A percentile compares a stretch with the other conserved stretches of the same genome.
These are phyloP conservation scores for Pipistrellus kuhlii DNA, from an alignment of 2,797 vertebrate species.

Conservation along the genomic window DNA sequence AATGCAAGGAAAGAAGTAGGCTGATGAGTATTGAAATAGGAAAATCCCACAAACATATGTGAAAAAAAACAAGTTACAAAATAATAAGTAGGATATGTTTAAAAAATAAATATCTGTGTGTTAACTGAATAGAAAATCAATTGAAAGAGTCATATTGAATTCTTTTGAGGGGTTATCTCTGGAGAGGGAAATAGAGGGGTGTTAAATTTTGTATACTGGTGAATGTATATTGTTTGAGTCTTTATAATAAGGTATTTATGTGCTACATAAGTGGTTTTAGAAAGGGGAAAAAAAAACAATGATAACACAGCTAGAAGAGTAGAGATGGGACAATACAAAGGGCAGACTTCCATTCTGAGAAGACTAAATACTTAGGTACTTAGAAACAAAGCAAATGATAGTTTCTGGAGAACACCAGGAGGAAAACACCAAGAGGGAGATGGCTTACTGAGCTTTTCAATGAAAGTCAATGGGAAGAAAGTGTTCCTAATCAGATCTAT, in stretches of 20 bases:
- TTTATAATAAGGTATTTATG: slow-evolving; percentile 30
- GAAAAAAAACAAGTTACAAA: slow-evolving; percentile 46
- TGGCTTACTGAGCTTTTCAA: slow-evolving; percentile 18
- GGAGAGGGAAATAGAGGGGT: neutral
- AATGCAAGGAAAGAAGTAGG: slow-evolving; percentile 23
- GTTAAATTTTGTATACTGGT: neutral
- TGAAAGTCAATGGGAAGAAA: slow-evolving; percentile 34
- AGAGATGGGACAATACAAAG: neutral
- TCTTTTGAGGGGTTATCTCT: neutral
- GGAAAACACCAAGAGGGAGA: slow-evolving; percentile 7
- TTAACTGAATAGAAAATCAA: slow-evolving; percentile 39
- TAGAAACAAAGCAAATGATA: slow-evolving; percentile 9
- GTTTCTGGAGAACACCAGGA: slow-evolving; percentile 2
- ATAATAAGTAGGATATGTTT: slow-evolving; percentile 11
- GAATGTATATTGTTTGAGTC: neutral
- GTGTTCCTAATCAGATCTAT: neutral
- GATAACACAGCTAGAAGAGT: slow-evolving; percentile 21
- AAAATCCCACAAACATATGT: neutral
- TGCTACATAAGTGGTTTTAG: slow-evolving; percentile 17
- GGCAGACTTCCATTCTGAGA: neutral
- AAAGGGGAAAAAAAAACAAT: slow-evolving; percentile 30
- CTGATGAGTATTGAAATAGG: neutral
- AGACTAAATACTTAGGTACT: neutral
- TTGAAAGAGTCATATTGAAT: neutral
- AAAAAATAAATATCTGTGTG: neutral